Conservation (phyloP, 2,113 vertebrate genomes). For the Atherinomorus stipes region DNA sequence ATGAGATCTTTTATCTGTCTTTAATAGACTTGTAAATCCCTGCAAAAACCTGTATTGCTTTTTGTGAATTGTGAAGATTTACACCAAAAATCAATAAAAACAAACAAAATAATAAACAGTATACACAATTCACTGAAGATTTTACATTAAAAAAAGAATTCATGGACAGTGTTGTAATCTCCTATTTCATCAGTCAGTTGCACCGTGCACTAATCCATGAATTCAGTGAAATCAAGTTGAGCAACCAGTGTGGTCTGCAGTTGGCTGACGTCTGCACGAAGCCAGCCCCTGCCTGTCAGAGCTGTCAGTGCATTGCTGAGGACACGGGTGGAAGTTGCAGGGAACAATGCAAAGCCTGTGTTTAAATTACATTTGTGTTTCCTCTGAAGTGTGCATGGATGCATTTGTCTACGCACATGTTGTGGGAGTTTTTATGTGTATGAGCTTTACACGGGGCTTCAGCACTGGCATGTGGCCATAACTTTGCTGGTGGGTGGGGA, state of each 20-base stretch:
- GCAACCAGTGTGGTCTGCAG: constrained; percentile 37
- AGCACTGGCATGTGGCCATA: constrained; percentile 37
- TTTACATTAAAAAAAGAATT: too few relatives aligned
- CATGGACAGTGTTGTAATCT: too few relatives aligned
- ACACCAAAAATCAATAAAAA: too few relatives aligned
- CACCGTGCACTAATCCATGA: constrained; percentile 22
- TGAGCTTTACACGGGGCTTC: constrained; percentile 21
- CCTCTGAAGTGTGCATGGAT: background rate
- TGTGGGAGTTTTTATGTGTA: background rate
- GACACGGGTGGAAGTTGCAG: constrained; percentile 30
- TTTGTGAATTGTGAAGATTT: too few relatives aligned
- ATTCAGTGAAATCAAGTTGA: constrained; percentile 31
- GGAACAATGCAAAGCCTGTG: constrained; percentile 69
- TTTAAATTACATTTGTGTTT: constrained; percentile 41
- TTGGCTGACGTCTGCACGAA: constrained; percentile 37
- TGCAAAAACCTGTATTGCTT: too few relatives aligned
- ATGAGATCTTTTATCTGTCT: too few relatives aligned
- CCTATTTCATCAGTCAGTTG: constrained; percentile 9
- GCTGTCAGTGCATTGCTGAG: constrained; percentile 33
- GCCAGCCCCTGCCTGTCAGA: constrained; percentile 31
- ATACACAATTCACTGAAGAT: too few relatives aligned
- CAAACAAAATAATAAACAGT: too few relatives aligned
- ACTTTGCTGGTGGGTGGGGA: constrained; percentile 7
- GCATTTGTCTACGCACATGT: background rate
- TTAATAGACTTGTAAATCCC: too few relatives aligned